A percentile compares a stretch with the other conserved stretches of the same genome.
These are phyloP conservation scores for Holothuria glaberrima DNA, from an alignment of 35 echinoderm and acorn worm species.

Conservation along the genomic window DNA sequence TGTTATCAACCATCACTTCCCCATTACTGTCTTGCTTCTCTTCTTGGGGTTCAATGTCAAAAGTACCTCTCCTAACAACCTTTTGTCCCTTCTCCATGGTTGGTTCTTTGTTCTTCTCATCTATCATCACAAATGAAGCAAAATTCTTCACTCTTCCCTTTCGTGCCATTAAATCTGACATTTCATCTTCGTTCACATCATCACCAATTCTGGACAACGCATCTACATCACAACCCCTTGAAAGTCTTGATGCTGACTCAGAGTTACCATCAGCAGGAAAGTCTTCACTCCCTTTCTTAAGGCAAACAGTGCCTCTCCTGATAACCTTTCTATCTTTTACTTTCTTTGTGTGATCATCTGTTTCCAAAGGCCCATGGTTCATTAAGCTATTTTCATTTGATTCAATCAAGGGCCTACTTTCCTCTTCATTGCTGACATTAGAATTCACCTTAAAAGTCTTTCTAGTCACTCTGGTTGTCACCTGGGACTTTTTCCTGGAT, in stretches of 20 bases:
- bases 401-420: neutral
- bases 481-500: neutral
- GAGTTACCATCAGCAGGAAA: neutral
- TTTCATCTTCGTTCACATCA: too few species aligned
- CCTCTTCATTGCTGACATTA: neutral
- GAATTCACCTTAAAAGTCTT: slow-evolving; percentile 16
- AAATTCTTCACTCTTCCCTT: too few species aligned
- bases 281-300: slow-evolving; percentile 1
- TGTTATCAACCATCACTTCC: neutral
- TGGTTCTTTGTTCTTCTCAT: neutral
- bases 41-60: neutral
- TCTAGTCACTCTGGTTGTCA: neutral
- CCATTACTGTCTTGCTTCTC: neutral
- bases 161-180: too few species aligned
- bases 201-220: too few species aligned
- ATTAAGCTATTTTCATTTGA: neutral
- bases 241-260: too few species aligned
- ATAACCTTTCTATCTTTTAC: neutral
- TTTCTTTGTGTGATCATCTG: neutral
- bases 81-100: neutral
- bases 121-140: neutral
- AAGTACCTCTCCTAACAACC: slow-evolving; percentile 35
- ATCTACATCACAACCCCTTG: too few species aligned
- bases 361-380: neutral
- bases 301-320: slow-evolving; percentile 41